These are phyloP conservation scores for Phrixothrix hirtus DNA, from an alignment of 2,888 invertebrate species.

Conservation along the genomic window DNA sequence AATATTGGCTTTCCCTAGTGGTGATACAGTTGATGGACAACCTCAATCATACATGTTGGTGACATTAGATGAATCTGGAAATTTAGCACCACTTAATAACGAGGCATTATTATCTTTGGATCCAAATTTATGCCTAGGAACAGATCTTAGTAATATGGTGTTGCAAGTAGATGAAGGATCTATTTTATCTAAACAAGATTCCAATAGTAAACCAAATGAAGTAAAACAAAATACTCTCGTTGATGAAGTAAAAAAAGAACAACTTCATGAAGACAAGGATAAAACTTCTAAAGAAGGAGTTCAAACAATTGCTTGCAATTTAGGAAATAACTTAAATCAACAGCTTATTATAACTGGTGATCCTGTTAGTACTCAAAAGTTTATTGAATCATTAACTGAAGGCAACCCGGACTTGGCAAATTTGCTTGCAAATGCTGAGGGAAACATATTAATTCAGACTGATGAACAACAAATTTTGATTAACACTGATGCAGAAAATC, in stretches of 20 bases:
- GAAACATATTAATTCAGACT: conserved; percentile 53
- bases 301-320: conserved; percentile 41
- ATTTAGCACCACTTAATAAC: conserved; percentile 72
- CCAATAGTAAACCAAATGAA: conserved; percentile 13
- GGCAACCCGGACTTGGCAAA: conserved; percentile 54
- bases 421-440: conserved; percentile 53
- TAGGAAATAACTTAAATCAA: conserved; percentile 46
- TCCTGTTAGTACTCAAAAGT: conserved; percentile 53
- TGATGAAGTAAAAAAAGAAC: conserved; percentile 1
- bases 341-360: conserved; percentile 55
- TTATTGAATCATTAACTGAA: conserved; percentile 53
- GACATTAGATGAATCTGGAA: conserved; percentile 70
- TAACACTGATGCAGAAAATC: conserved; percentile 50
- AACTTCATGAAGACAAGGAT: background rate
- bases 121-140: conserved; percentile 56
- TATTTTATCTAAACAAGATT: too few relatives aligned
- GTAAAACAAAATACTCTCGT: background rate
- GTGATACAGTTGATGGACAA: conserved; percentile 71
- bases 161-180: conserved; percentile 59
- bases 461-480: conserved; percentile 58
- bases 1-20: conserved; percentile 71
- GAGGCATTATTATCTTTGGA: conserved; percentile 65
- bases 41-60: conserved; percentile 75
- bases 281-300: conserved; percentile 25
- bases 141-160: conserved; percentile 58